Base-by-base conservation (phyloP, 92 coral and sea anemone species). In the Actinostola sp. region DNA sequence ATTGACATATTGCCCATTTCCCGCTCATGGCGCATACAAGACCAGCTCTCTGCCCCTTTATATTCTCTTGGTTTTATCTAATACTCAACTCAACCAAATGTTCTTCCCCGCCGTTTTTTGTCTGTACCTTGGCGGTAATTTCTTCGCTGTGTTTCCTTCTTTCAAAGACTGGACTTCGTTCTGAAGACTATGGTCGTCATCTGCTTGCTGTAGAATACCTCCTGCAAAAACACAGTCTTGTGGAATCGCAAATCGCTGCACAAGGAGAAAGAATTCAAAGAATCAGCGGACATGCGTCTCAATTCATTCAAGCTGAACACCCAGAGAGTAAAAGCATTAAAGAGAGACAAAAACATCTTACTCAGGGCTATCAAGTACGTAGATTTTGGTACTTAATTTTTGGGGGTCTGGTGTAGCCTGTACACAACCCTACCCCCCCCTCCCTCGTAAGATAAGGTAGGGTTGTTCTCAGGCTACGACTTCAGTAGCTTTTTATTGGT, bases 121-220 rank as follows among this genome's bases (percentile, higher is more conserved):
- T n/a, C n/a, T n/a, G n/a, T n/a, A n/a, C n/a, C n/a, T n/a, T n/a
- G n/a, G n/a, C n/a, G n/a, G n/a, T n/a, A n/a, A n/a, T n/a, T n/a
- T n/a, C n/a, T n/a, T n/a, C n/a, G n/a, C 49, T 1, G 57, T 10
- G 72, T 64, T 58, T 29, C 74, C 48, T 13, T 55, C n/a, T n/a
- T n/a, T n/a, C n/a, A n/a, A n/a, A 90, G 97, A 76, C 89, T 31
- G 92, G 84, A 35, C 84, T 94, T 60, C 86, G 89, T 57, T 92
- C 98, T 13, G 93, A 79, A 34, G 98, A 94, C 56, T 92, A 85
- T 64, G 98, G 98, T 15, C 84, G 89, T 52, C 98, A 94, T 81
- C 77, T 94, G 42, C 84, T 86, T 19, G 98, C 89, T 68, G 98
- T 94, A 38, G 93, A 94, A 67, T 85, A 87, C 72, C 85, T 94